phyloP scores from a whole-genome alignment of 2,113 vertebrate species.

The Proteles cristata region DNA sequence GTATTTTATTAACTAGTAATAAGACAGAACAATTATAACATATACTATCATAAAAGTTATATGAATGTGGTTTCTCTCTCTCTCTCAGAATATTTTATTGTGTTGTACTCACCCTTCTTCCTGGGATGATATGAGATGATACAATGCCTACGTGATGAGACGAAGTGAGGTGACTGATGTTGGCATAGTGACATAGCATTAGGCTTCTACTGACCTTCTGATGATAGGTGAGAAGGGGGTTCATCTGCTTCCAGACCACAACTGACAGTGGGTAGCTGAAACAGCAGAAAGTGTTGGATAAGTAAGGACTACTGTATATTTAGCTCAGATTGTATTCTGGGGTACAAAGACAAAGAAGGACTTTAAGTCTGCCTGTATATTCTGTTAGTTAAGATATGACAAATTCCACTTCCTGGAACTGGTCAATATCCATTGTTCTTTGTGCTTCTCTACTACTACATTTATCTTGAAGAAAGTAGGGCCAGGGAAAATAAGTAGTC shows the following conservation, averaged over 20 bases:
- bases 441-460: slow-evolving; percentile 38
- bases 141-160: neutral
- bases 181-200: neutral
- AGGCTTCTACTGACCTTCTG: neutral
- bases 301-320: neutral
- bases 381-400: slow-evolving; percentile 29
- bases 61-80: neutral
- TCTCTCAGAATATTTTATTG: neutral
- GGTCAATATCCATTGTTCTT: slow-evolving; percentile 58
- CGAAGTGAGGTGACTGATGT: neutral
- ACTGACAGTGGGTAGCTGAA: neutral
- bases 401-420: slow-evolving; percentile 30
- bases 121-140: neutral
- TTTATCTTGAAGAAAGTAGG: slow-evolving; percentile 76
- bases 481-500: slow-evolving; percentile 69
- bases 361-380: neutral
- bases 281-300: neutral
- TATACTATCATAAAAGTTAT: neutral
- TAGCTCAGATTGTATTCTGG: neutral
- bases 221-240: no score
- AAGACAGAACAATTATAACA: neutral
- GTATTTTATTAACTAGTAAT: neutral
- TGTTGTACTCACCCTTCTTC: neutral
- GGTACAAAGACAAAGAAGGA: neutral
- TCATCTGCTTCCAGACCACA: neutral